A percentile compares a stretch with the other conserved stretches of the same genome.
Evolutionary conservation across 2,797 vertebrate species (phyloP).

Genomic region (Ctenochaetus hawaiiensis): DNA sequence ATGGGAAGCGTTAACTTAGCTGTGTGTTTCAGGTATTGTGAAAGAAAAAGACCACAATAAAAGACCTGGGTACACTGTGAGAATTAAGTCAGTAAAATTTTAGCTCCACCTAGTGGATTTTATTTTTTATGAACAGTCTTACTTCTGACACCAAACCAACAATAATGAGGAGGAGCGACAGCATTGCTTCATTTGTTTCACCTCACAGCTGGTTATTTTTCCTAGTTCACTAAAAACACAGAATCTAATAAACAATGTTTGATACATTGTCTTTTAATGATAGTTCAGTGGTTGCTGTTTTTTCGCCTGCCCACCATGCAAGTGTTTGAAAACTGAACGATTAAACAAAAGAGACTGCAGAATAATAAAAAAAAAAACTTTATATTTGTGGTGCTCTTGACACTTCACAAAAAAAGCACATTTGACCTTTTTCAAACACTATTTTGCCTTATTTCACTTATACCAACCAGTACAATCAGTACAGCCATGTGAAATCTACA

Average conservation of each 20-base stretch:
- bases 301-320: too few species aligned
- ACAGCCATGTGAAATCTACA: not conserved
- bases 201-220: not conserved
- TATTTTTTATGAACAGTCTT: not conserved
- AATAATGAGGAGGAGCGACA: not conserved
- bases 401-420: not conserved
- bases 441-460: not conserved
- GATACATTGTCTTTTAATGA: too few species aligned
- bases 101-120: slow-evolving; percentile 40
- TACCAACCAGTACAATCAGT: not conserved
- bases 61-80: not conserved
- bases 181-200: not conserved
- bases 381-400: not conserved
- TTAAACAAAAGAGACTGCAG: too few species aligned
- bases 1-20: not conserved
- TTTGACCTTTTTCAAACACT: not conserved
- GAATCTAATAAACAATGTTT: too few species aligned
- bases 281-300: too few species aligned
- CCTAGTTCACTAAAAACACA: not conserved
- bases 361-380: too few species aligned
- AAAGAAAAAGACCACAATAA: not conserved
- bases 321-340: too few species aligned
- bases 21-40: not conserved
- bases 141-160: not conserved
- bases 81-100: not conserved